phyloP scores from a whole-genome alignment of 2,888 invertebrate genomes.

The Danaus chrysippus region DNA sequence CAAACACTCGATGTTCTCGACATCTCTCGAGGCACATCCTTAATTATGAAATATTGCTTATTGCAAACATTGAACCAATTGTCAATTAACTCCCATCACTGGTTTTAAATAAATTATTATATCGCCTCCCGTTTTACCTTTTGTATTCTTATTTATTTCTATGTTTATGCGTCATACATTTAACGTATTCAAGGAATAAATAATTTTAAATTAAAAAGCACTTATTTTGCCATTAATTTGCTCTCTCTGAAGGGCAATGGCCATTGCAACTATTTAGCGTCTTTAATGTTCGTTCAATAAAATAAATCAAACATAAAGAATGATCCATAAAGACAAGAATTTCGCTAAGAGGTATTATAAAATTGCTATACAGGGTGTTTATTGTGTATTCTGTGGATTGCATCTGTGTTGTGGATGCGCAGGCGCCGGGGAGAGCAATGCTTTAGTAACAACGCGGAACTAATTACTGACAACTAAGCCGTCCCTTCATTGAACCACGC shows the following conservation, averaged over 20 bases:
- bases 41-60: slow-evolving; percentile 45
- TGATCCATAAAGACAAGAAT: slow-evolving; percentile 23
- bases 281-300: slow-evolving; percentile 9
- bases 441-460: slow-evolving; percentile 69
- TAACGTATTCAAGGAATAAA: too few relatives aligned
- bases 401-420: slow-evolving; percentile 32
- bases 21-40: slow-evolving; percentile 53
- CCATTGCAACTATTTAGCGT: slow-evolving; percentile 14
- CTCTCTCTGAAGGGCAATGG: slow-evolving; percentile 4
- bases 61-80: slow-evolving; percentile 32
- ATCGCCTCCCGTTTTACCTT: slow-evolving; percentile 5
- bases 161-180: too few relatives aligned
- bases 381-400: slow-evolving; percentile 15
- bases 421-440: slow-evolving; percentile 59
- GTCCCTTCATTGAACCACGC: slow-evolving; percentile 52
- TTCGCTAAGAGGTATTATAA: slow-evolving; percentile 20
- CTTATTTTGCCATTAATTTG: too few relatives aligned
- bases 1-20: slow-evolving; percentile 58
- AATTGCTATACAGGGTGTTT: slow-evolving; percentile 17
- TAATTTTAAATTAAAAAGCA: too few relatives aligned
- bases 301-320: slow-evolving; percentile 27
- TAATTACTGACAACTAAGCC: slow-evolving; percentile 58
- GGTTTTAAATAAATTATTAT: slow-evolving; percentile 11
- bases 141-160: not conserved
- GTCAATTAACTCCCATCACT: slow-evolving; percentile 24